phyloP scores from a whole-genome alignment of 1,140 invertebrate species.

The Semibalanus balanoides region DNA sequence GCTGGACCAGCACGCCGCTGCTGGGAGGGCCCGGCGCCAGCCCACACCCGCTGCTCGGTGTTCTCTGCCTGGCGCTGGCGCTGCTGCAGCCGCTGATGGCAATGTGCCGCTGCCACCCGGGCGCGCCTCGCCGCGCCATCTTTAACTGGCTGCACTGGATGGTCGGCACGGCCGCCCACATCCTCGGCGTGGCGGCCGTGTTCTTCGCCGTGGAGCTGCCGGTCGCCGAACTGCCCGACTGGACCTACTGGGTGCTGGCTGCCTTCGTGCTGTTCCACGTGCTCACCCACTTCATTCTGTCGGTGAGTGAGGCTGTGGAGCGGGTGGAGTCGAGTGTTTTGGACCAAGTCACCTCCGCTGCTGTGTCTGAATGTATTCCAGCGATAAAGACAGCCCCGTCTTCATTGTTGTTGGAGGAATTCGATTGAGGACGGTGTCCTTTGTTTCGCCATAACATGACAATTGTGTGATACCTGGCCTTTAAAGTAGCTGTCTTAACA shows the following conservation, averaged over 20 bases:
- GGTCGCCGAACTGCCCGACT: slow-evolving; percentile 58
- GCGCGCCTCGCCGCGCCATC: slow-evolving; percentile 55
- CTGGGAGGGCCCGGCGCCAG: neutral
- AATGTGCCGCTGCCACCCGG: slow-evolving; percentile 69
- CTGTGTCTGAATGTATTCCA: no score
- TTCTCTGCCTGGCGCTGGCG: slow-evolving; percentile 39
- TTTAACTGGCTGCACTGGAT: slow-evolving; percentile 95
- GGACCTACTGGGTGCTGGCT: slow-evolving; percentile 72
- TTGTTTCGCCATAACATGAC: no score
- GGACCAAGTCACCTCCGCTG: no score
- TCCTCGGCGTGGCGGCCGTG: slow-evolving; percentile 75
- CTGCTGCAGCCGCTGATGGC: slow-evolving; percentile 76
- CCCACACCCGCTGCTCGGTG: neutral
- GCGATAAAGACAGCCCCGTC: no score
- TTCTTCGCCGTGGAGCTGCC: slow-evolving; percentile 76
- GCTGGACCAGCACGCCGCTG: slow-evolving; percentile 1
- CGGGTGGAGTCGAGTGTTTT: no score
- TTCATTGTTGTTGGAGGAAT: no score
- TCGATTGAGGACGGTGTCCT: no score
- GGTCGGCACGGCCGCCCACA: slow-evolving; percentile 80
- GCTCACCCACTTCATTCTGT: slow-evolving; percentile 70
- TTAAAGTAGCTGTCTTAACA: no score
- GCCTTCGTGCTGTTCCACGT: slow-evolving; percentile 80
- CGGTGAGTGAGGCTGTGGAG: slow-evolving; percentile 40
- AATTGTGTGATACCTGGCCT: no score